Percentiles rank a stretch among this genome's conserved stretches.
These are phyloP conservation scores for Temnopleurus reevesii DNA, from an alignment of 53 echinoderm and acorn worm genomes.

Conservation along the genomic window DNA sequence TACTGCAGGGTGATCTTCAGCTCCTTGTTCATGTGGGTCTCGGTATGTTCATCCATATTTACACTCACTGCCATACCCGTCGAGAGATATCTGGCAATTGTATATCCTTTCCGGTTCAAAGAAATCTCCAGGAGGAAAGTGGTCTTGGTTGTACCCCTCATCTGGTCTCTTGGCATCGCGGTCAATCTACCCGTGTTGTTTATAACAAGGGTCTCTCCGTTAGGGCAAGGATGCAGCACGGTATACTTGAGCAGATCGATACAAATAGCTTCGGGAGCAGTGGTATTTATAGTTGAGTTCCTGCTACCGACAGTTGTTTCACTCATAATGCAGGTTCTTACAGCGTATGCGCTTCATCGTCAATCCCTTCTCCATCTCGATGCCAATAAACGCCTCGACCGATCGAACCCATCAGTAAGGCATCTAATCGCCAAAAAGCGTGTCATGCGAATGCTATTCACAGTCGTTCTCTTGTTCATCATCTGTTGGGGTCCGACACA, in stretches of 20 bases:
- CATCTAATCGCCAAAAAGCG: not conserved
- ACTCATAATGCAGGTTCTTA: not conserved
- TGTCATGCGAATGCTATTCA: not conserved
- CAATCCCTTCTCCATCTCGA: constrained; percentile 22
- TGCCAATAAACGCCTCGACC: not conserved
- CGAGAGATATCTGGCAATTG: not conserved
- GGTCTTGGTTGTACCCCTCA: too few relatives aligned
- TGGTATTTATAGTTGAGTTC: not conserved
- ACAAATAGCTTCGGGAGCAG: not conserved
- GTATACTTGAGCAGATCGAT: not conserved
- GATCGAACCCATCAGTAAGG: constrained; percentile 4
- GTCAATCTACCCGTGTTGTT: not conserved
- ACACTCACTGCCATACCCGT: not conserved
- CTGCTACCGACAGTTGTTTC: not conserved
- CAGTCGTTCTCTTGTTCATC: not conserved
- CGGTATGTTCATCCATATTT: not conserved
- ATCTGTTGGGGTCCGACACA: not conserved
- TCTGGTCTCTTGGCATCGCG: not conserved
- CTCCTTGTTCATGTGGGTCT: not conserved
- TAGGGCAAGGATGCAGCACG: not conserved
- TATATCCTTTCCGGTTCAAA: not conserved
- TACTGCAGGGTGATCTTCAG: not conserved
- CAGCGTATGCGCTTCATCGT: not conserved
- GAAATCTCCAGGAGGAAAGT: too few relatives aligned
- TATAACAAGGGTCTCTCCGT: not conserved